Base-by-base conservation (phyloP, 2,113 vertebrate species). In the Etheostoma spectabile region DNA sequence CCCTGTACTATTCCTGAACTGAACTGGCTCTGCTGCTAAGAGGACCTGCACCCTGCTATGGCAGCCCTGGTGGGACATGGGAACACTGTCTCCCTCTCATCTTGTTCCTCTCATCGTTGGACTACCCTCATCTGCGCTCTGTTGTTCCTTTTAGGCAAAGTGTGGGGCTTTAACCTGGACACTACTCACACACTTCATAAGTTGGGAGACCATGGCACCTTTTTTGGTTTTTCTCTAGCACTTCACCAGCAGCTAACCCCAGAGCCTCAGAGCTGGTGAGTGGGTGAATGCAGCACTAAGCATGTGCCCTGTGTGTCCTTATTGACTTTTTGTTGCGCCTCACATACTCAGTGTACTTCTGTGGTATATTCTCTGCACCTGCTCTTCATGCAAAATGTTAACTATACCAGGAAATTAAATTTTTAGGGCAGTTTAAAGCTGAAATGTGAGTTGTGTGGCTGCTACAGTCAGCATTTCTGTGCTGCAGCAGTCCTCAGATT, bases 171-270 rank as follows among this genome's bases (percentile, higher is more conserved):
- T 86, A 99, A 99, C 88, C 94, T 99, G 95, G 97, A 99, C 83
- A 95, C 95, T 53, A 94, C 93, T 61, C 93, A 96, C 79, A 94
- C 95, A 1, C 89, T 98, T 73, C 93, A 94, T 48, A 98, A 98
- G 92, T 94, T 96, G 68, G 97, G 97, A 0, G 95, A 96, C 74
- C 82, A 63, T 0, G 96, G 95, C 56, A 98, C 97, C 73, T 95
- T 98, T 61, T 99, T 99, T 61, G 97, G 97, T 38, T 97, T 98
- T 88, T 97, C 97, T 0, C 91, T 98, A 69, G 97, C 97, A 0
- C 94, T 99, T 83, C 97, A 98, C 86, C 94, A 95, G 74, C 97
- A 99, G 93, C 83, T 96, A 42, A 95, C 85, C 51, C 97, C 97
- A 3, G 91, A 94, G 69, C 91, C 95, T 33, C 91, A 94, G 83